Evolutionary conservation across 2,113 vertebrate genomes (phyloP).

Genomic region (Budorcas taxicolor): DNA sequence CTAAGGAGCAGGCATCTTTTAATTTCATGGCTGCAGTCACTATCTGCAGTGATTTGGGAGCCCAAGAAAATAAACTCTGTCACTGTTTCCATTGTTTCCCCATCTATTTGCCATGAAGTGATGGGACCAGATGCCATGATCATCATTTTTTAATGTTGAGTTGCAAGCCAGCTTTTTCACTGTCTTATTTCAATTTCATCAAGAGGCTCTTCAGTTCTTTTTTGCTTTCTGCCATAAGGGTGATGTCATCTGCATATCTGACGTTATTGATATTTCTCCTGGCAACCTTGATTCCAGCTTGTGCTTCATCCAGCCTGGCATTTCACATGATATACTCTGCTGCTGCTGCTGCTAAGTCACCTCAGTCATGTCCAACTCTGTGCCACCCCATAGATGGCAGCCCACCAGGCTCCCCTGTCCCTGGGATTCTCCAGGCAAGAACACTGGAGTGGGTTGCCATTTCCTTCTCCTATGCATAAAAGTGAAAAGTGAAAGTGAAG

Average conservation of each 20-base stretch:
- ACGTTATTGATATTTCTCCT: neutral
- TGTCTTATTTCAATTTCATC: neutral
- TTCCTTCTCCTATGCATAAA: too few relatives aligned
- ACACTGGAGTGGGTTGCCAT: too few relatives aligned
- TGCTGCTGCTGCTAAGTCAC: too few relatives aligned
- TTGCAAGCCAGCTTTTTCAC: neutral
- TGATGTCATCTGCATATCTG: neutral
- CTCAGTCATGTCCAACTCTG: too few relatives aligned
- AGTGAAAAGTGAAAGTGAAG: too few relatives aligned
- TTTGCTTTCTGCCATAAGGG: neutral
- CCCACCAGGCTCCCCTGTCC: too few relatives aligned
- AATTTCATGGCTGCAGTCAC: neutral
- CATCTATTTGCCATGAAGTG: neutral
- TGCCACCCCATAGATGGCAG: too few relatives aligned
- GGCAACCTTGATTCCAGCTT: neutral
- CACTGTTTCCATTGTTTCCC: neutral
- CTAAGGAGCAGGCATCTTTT: neutral
- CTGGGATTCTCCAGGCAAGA: too few relatives aligned
- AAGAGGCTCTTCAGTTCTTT: neutral
- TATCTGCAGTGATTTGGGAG: neutral
- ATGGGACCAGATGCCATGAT: neutral
- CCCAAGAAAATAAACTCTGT: neutral
- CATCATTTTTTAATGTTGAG: neutral
- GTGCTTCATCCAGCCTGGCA: neutral
- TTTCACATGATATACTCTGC: neutral